Evolutionary conservation across 2,113 vertebrate genomes (phyloP), one percentile per base, ranked within the genome.

Genomic region (Cephalopholis sonnerati): DNA sequence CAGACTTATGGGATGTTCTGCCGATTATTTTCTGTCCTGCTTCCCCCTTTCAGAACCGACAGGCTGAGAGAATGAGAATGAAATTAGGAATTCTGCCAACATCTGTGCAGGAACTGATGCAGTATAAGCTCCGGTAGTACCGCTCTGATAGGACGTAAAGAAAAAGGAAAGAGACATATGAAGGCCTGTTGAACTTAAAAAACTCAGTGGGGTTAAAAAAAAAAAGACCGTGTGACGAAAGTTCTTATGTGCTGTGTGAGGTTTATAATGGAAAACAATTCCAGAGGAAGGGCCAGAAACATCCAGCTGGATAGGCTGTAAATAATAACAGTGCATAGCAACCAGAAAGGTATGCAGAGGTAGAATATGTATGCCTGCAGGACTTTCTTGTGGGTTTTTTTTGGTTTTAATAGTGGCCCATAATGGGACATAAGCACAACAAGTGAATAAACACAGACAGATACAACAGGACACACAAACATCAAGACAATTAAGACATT

Each of bases 1-100:
- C 94, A 94, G 95, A 96, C 96, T 96, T 97, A 95, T 95, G 85
- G 94, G 95, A 96, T 95, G 95, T 95, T 96, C 94, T 95, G 94
- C 91, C 82, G 91, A 94, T 94, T 94, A 94, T 93, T 94, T 93
- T 93, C 92, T 89, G 80, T 91, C 84, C 93, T 91, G 86, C 83
- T 91, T 90, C 70, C 70, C 90, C 91, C 75, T 92, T 95, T 93
- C 85, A 93, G 70, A 48, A 79, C 69, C 73, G 87, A 87, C 92
- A 90, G 87, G 91, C 90, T 90, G 84, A 90, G 72, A 86, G 92
- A 92, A 93, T 86, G 76, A 77, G 87, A 87, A 88, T 59, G 74
- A 91, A 89, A 92, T 90, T 80, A 93, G 83, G 93, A 93, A 89
- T 91, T 76, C 88, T 85, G 87, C 84, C 85, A 89, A 93, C 92